Percentiles rank a stretch among this genome's conserved stretches.
Conservation (phyloP, 1,140 invertebrate species). For the Ditylenchus dipsaci region DNA sequence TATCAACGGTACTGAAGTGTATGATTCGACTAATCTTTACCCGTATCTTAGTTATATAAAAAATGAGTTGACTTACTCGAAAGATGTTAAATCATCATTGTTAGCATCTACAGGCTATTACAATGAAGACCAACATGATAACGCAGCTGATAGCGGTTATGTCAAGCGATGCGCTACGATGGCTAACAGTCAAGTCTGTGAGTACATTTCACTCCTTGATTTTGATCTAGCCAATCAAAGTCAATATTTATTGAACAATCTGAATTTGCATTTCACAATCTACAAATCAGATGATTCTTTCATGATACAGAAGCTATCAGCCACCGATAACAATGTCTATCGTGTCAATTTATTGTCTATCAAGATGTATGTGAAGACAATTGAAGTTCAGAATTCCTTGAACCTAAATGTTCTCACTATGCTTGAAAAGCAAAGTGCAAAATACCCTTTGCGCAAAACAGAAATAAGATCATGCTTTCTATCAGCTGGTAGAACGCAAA, state of each 20-base stretch:
- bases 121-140: not conserved
- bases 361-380: conserved; percentile 1
- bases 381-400: conserved; percentile 5
- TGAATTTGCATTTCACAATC: conserved; percentile 22
- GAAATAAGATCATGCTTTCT: conserved; percentile 18
- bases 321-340: not conserved
- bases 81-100: conserved; percentile 2
- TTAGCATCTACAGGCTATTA: not conserved
- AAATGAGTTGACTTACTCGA: conserved; percentile 11
- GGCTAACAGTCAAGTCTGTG: not conserved
- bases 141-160: not conserved
- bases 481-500: conserved; percentile 5
- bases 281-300: not conserved
- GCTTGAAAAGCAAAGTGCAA: conserved; percentile 1
- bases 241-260: conserved; percentile 17
- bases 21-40: conserved; percentile 16
- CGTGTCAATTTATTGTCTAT: conserved; percentile 13
- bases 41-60: conserved; percentile 2
- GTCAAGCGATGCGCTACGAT: conserved; percentile 2
- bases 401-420: conserved; percentile 19
- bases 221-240: conserved; percentile 18
- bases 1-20: conserved; percentile 12
- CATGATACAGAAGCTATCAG: not conserved
- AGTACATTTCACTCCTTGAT: conserved; percentile 10
- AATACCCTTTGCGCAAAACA: conserved; percentile 11